Percentiles rank a stretch among this genome's conserved stretches.
Conservation (phyloP, 2,888 invertebrate species). For the Nomada ruficornis region DNA sequence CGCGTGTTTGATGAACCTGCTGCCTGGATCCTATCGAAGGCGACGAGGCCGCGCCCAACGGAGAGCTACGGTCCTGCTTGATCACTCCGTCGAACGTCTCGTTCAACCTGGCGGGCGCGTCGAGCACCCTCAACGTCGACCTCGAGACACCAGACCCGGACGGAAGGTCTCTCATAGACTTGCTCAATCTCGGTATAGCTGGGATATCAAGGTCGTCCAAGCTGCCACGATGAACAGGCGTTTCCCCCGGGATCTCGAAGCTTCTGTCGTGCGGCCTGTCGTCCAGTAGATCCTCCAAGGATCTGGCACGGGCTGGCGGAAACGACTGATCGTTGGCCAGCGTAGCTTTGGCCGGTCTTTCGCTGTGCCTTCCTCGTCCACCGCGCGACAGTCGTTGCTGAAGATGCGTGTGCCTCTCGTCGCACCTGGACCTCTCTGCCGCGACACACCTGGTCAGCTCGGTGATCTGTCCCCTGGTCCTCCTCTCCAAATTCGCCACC, state of each 20-base stretch:
- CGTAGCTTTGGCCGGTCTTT: constrained; percentile 85
- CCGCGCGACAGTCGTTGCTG: constrained; percentile 90
- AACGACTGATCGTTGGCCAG: constrained; percentile 84
- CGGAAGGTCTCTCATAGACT: constrained; percentile 77
- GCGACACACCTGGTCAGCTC: constrained; percentile 89
- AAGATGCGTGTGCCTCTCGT: constrained; percentile 88
- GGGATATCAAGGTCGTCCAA: constrained; percentile 81
- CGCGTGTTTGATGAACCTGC: constrained; percentile 73
- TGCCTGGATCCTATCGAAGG: constrained; percentile 75
- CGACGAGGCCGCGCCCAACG: constrained; percentile 73
- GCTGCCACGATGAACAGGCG: constrained; percentile 76
- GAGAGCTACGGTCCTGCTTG: constrained; percentile 74
- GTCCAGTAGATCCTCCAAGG: constrained; percentile 88
- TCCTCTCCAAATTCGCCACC: constrained; percentile 91
- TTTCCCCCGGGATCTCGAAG: constrained; percentile 80
- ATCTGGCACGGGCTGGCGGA: constrained; percentile 88
- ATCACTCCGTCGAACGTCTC: constrained; percentile 79
- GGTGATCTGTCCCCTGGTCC: constrained; percentile 90
- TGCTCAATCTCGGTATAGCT: constrained; percentile 78
- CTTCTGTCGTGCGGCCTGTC: constrained; percentile 80
- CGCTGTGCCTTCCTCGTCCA: constrained; percentile 87
- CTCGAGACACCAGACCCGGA: constrained; percentile 70
- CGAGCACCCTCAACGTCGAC: constrained; percentile 72
- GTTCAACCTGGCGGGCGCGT: constrained; percentile 74
- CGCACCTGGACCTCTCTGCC: constrained; percentile 87